phyloP scores from a whole-genome alignment of 2,797 vertebrate species.

The Strix occidentalis region DNA sequence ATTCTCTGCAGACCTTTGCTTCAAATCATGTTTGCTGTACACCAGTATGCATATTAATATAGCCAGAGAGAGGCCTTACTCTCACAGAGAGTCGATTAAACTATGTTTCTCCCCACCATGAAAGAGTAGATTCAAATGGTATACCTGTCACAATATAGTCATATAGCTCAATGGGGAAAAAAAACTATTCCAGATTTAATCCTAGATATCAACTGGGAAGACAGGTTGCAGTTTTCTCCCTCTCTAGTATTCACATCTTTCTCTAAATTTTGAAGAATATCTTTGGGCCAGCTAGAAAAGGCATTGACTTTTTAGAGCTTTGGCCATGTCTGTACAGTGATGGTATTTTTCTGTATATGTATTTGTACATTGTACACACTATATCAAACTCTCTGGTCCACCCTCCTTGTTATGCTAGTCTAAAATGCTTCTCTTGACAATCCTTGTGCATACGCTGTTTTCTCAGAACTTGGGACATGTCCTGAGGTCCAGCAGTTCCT shows the following conservation, averaged over 20 bases:
- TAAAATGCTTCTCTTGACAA: neutral
- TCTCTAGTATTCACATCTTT: neutral
- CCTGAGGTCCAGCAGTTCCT: neutral
- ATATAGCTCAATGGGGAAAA: neutral
- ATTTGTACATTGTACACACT: neutral
- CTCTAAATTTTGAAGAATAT: neutral
- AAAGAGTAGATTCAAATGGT: neutral
- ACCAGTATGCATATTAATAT: neutral
- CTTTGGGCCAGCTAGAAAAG: neutral
- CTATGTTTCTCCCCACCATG: neutral
- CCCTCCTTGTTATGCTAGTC: neutral
- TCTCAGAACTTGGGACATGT: neutral
- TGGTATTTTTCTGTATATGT: neutral
- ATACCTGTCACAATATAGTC: neutral
- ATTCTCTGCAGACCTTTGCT: slow-evolving; percentile 24
- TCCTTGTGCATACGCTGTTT: neutral
- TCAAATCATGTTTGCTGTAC: neutral
- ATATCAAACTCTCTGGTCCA: neutral
- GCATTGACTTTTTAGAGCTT: neutral
- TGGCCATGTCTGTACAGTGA: neutral
- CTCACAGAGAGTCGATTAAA: neutral
- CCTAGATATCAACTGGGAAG: neutral
- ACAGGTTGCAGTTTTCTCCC: neutral
- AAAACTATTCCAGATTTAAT: neutral
- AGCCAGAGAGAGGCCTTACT: neutral